These are phyloP conservation scores for Gymnothorax javanicus DNA, from an alignment of 2,797 vertebrate species.

Conservation along the genomic window DNA sequence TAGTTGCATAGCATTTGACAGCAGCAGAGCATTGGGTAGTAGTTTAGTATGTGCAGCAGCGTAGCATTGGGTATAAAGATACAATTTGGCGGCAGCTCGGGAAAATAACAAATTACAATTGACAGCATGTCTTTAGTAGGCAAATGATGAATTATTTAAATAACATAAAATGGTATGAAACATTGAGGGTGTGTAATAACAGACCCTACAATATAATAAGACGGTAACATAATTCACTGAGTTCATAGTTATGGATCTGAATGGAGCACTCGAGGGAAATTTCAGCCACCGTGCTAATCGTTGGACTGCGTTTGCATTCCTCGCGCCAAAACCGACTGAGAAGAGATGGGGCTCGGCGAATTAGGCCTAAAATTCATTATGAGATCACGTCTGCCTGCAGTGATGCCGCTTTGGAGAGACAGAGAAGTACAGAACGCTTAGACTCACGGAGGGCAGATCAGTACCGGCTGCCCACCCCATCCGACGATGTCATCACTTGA, in stretches of 20 bases:
- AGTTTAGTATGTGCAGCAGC: no score
- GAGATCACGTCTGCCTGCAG: neutral
- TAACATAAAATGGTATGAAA: neutral
- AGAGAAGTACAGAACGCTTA: neutral
- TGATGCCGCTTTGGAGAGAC: neutral
- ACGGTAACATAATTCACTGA: neutral
- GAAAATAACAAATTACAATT: neutral
- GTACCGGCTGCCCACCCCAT: neutral
- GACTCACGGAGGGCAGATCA: neutral
- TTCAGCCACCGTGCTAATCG: neutral
- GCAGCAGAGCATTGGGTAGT: no score
- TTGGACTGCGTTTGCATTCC: neutral
- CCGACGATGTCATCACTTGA: neutral
- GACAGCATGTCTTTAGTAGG: neutral
- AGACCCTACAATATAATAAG: neutral
- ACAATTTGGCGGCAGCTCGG: neutral
- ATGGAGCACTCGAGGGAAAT: neutral
- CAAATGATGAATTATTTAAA: neutral
- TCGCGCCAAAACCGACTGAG: neutral
- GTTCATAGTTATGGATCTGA: neutral
- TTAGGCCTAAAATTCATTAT: neutral
- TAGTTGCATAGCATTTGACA: no score
- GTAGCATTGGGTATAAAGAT: neutral
- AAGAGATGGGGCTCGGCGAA: neutral
- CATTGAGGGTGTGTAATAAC: neutral